Base-by-base conservation (phyloP, 2,888 invertebrate genomes). In the Syrphus vitripennis region DNA sequence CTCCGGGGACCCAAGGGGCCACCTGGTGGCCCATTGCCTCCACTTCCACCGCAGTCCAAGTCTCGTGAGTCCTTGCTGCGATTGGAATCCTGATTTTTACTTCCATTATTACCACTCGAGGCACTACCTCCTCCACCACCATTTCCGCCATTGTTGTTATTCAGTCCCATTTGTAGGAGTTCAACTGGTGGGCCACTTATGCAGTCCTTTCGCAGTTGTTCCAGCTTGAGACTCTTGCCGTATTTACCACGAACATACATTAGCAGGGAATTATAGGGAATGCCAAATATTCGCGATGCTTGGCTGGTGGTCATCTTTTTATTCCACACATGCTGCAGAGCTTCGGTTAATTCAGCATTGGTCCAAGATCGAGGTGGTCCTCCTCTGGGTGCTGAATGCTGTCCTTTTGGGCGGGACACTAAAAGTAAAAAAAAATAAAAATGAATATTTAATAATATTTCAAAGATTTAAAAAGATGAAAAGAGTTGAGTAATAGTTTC, bases 261-360 rank as follows among this genome's bases (percentile, higher is more conserved):
- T 75, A 97, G 93, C 63, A 97, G 94, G 57, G 97, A 97, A 93
- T 97, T 97, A 94, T 97, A 97, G n/a, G 97, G 97, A 88, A 97
- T 97, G 53, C 97, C 97, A 93, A 97, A 97, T 91, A 97, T 96
- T 87, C 97, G 93, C 26, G 97, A 97, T 10, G 97, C 97, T 92
- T 97, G 97, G 90, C 97, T 97, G 55, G 97, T 97, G 87, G 97
- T 97, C 97, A 97, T 97, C 92, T 97, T 97, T 91, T 97, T 97
- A 93, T 97, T 97, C 97, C 97, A 97, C n/a, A 97, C 97, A 92
- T 97, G 97, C 90, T 97, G 97, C 70, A 97, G 94, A 2, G 97
- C 97, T 93, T 97, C 97, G 69, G 97, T 97, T 69, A 97, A 94
- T 90, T 97, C 97, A 42, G 97, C 97, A 93, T 97, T 97, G 86